A percentile compares a stretch with the other conserved stretches of the same genome.
These are phyloP conservation scores for Ditylenchus weischeri DNA, from an alignment of 2,888 invertebrate species.

Conservation along the genomic window DNA sequence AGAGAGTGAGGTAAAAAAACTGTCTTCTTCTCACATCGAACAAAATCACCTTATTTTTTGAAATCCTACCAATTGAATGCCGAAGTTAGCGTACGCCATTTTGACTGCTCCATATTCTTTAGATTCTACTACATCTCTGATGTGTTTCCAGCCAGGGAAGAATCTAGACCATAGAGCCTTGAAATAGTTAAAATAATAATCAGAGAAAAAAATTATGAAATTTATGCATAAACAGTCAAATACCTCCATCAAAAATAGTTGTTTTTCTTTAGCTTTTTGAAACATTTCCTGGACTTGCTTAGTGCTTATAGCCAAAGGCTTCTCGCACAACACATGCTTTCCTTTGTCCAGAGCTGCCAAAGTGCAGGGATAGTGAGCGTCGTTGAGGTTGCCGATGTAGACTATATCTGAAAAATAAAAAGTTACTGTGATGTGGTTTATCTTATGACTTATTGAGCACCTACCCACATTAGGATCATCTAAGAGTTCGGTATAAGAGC, in stretches of 20 bases:
- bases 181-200: too few relatives aligned
- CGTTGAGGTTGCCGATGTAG: conserved; percentile 76
- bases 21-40: too few relatives aligned
- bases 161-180: conserved; percentile 25
- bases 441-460: too few relatives aligned
- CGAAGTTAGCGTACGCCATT: neutral
- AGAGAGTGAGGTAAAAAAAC: too few relatives aligned
- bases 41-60: too few relatives aligned
- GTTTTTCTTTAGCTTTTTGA: conserved; percentile 68
- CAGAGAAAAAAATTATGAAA: too few relatives aligned
- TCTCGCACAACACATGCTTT: conserved; percentile 85
- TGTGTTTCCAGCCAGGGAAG: conserved; percentile 25
- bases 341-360: conserved; percentile 75
- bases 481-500: too few relatives aligned
- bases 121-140: neutral
- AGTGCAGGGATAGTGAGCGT: conserved; percentile 71
- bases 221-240: too few relatives aligned
- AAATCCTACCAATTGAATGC: neutral
- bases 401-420: conserved; percentile 70
- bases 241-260: conserved; percentile 75
- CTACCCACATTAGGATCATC: too few relatives aligned
- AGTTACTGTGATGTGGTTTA: neutral
- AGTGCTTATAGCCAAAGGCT: conserved; percentile 78
- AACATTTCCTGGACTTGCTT: conserved; percentile 73
- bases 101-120: neutral